Base-by-base conservation (phyloP, 2,113 vertebrate genomes). In the Epinephelus fuscoguttatus region DNA sequence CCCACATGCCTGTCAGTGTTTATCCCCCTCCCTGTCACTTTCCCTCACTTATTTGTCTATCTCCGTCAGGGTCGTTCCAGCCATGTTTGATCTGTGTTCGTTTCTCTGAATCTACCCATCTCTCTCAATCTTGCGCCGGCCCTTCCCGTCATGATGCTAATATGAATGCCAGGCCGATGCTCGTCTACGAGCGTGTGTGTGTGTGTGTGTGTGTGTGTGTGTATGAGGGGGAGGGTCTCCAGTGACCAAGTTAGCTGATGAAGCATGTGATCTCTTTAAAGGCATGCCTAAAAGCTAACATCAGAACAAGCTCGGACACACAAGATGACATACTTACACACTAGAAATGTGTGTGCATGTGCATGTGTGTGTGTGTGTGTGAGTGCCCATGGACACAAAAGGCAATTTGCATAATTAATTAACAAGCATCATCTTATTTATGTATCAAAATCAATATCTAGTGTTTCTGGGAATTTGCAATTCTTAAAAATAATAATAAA, bases 221-320 rank as follows among this genome's bases (percentile, higher is more conserved):
- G 47, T 84, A 42, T 42, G 40, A 42, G 79, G 85, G 67, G 82
- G 76, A 53, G 68, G 83, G 63, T 78, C 82, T 87, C 78, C 78
- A 62, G 74, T 93, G 92, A 93, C 93, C 90, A 91, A 93, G 90
- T 92, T 91, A 93, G 80, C 86, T 89, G 89, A 88, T 93, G 92
- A 92, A 89, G 92, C 92, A 89, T 93, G 88, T 93, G 88, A 94
- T 93, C 82, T 91, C 76, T 86, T 94, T 89, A 92, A 92, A 90
- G 82, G 78, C 78, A 89, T 78, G 81, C 70, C 74, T 82, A 55
- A 79, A 91, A 77, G 80, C 56, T 47, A 75, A 81, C 56, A 67
- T 78, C 68, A 67, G 27, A 85, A 75, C 12, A 21, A 68, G 64
- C 78, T 81, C 17, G 4, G 56, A 83, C 64, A 69, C 62, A 72